A percentile compares a stretch with the other conserved stretches of the same genome.
Conservation (phyloP, 2,113 vertebrate species). For the Anser cygnoides region DNA sequence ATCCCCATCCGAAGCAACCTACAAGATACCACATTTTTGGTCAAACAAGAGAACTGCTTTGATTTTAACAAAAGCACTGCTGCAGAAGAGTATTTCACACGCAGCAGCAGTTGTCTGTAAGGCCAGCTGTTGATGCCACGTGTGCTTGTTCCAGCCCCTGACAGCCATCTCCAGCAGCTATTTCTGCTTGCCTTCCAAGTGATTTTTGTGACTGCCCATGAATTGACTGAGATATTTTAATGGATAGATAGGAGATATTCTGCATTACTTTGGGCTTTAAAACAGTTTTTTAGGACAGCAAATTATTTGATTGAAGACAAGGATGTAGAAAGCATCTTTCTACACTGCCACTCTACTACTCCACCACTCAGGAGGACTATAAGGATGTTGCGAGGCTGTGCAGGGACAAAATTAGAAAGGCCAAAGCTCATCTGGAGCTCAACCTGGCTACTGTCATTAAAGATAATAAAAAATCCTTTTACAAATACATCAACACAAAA, state of each 20-base stretch:
- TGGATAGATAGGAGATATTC: background rate
- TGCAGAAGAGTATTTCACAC: background rate
- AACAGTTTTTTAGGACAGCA: background rate
- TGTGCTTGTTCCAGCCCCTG: background rate
- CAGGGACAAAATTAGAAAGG: too few relatives aligned
- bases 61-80: background rate
- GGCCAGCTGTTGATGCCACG: accelerated
- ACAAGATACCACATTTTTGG: background rate
- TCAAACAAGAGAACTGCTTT: background rate
- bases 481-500: too few relatives aligned
- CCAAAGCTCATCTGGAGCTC: too few relatives aligned
- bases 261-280: background rate
- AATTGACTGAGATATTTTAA: background rate
- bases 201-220: accelerated
- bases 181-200: background rate
- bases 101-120: too few relatives aligned
- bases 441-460: too few relatives aligned
- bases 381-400: too few relatives aligned
- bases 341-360: too few relatives aligned
- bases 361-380: too few relatives aligned
- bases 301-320: background rate
- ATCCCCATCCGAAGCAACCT: background rate
- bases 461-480: too few relatives aligned
- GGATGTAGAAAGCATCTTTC: background rate
- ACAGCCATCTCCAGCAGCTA: background rate